Percentiles rank a stretch among this genome's conserved stretches.
These are phyloP conservation scores for Probaryconus sp. DNA, from an alignment of 1,140 invertebrate genomes.

Conservation along the genomic window DNA sequence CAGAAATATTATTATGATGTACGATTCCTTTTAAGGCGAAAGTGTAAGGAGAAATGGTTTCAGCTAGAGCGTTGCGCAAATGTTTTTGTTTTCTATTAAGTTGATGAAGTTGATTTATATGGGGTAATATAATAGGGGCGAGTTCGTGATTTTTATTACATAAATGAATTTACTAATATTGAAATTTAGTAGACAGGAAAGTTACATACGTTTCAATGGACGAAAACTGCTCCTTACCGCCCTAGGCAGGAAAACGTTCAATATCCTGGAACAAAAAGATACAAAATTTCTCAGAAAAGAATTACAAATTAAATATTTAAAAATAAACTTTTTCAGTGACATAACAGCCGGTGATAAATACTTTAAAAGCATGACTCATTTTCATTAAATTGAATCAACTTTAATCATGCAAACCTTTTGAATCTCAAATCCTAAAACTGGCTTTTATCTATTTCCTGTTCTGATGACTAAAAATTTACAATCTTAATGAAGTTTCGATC, in stretches of 20 bases:
- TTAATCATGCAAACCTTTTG: not conserved
- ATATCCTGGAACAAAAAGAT: no score
- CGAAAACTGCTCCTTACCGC: no score
- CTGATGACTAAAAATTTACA: conserved; percentile 11
- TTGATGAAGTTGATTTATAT: conserved; percentile 49
- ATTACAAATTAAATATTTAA: conserved; percentile 37
- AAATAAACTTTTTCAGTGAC: conserved; percentile 18
- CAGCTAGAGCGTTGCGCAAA: conserved; percentile 29
- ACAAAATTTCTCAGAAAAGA: no score
- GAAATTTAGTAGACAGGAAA: no score
- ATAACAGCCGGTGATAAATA: conserved; percentile 34
- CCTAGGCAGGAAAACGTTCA: no score
- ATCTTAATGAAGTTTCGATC: conserved; percentile 6
- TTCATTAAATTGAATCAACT: conserved; percentile 18
- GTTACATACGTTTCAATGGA: no score
- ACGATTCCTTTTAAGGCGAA: conserved; percentile 52
- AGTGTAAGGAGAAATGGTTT: conserved; percentile 48
- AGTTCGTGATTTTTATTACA: no score
- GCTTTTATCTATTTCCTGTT: conserved; percentile 10
- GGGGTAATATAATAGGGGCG: not conserved
- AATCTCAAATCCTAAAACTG: conserved; percentile 7
- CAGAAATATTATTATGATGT: conserved; percentile 55
- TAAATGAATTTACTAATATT: no score
- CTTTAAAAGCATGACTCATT: conserved; percentile 24
- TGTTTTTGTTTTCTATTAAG: no score